Conservation (phyloP, 2,113 vertebrate species). For the Capreolus pygargus region DNA sequence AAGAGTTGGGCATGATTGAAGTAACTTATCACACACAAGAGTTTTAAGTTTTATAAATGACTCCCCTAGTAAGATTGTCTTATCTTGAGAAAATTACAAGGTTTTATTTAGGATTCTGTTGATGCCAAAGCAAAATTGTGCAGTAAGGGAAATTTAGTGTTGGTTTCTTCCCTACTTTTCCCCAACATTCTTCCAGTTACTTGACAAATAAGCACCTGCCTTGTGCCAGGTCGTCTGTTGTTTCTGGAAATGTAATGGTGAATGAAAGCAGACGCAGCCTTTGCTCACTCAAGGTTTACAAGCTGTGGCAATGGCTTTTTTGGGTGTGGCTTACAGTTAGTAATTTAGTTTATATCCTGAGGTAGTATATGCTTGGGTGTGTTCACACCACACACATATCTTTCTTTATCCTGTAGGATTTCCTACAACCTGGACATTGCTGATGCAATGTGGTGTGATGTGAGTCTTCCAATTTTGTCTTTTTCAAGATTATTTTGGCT, state of each 20-base stretch:
- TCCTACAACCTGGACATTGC: not conserved
- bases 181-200: not conserved
- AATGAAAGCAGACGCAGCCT: not conserved
- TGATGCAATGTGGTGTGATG: not conserved
- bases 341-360: not conserved
- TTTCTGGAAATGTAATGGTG: not conserved
- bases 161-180: not conserved
- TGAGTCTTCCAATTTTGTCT: not conserved
- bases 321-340: not conserved
- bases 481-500: not conserved
- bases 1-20: not conserved
- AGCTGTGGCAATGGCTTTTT: not conserved
- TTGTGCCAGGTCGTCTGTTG: not conserved
- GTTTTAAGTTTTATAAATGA: slow-evolving; percentile 10
- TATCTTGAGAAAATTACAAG: not conserved
- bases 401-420: not conserved
- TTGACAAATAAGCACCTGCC: not conserved
- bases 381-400: not conserved
- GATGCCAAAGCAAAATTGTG: not conserved
- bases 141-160: not conserved
- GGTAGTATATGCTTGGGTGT: not conserved
- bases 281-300: not conserved
- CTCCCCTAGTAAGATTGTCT: not conserved
- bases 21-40: not conserved
- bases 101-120: not conserved